A percentile compares a stretch with the other conserved stretches of the same genome.
These are phyloP conservation scores for Agrypnus murinus DNA, from an alignment of 2,888 invertebrate genomes.

Conservation along the genomic window DNA sequence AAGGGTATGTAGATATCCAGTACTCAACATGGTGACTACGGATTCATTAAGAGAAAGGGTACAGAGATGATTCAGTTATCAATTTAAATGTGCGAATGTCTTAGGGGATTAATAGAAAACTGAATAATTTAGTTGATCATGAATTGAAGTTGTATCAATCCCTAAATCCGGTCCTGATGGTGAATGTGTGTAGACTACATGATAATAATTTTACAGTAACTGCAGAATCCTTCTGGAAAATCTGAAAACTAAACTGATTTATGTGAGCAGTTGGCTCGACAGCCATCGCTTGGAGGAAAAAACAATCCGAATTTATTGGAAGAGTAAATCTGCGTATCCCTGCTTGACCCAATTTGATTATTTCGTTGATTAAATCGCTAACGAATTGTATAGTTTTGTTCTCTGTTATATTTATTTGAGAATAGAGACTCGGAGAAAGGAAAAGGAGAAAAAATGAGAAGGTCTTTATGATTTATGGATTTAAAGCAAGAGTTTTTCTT, in stretches of 20 bases:
- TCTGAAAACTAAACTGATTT: constrained; percentile 45
- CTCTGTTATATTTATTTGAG: background rate
- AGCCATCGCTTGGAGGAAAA: constrained; percentile 35
- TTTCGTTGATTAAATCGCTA: constrained; percentile 43
- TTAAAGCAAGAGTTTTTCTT: constrained; percentile 11
- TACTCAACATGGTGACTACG: no score
- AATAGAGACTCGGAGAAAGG: no score
- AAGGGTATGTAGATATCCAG: no score
- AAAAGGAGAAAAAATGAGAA: constrained; percentile 16
- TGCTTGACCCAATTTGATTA: constrained; percentile 46
- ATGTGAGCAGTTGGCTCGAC: constrained; percentile 40
- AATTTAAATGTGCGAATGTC: no score
- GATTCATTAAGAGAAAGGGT: no score
- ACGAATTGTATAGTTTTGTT: constrained; percentile 39
- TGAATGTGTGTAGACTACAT: no score
- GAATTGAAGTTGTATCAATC: no score
- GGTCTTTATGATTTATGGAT: constrained; percentile 30
- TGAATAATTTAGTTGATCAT: no score
- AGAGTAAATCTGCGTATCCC: constrained; percentile 45
- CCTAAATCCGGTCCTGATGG: no score
- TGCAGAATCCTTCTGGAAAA: constrained; percentile 47
- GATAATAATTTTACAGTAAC: constrained; percentile 49
- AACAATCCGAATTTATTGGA: constrained; percentile 42
- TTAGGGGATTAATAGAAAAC: no score
- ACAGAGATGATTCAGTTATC: no score